Percentiles rank a stretch among this genome's conserved stretches.
phyloP scores from a whole-genome alignment of 1,140 invertebrate species.

The Drosophila melanica region DNA sequence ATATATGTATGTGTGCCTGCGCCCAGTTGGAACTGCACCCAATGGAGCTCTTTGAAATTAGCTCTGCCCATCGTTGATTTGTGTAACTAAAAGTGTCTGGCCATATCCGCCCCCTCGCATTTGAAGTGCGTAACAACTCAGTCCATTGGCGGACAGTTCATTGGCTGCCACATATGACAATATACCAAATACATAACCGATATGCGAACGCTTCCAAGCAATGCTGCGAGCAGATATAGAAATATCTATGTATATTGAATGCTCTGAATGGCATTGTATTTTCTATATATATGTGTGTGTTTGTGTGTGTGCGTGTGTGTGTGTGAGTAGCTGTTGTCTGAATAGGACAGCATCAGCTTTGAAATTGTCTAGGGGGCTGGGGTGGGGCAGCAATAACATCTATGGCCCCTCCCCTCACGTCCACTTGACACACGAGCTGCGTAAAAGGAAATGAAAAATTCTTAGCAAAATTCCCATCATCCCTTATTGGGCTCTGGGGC shows the following conservation, averaged over 20 bases:
- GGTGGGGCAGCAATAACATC: conserved; percentile 54
- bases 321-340: conserved; percentile 14
- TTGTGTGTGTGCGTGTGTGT: not conserved
- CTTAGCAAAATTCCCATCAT: conserved; percentile 81
- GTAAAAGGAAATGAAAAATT: conserved; percentile 82
- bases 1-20: too few relatives aligned
- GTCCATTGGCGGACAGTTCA: conserved; percentile 65
- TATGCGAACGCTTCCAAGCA: conserved; percentile 23
- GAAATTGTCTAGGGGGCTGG: conserved; percentile 44
- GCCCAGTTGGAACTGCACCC: too few relatives aligned
- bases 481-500: conserved; percentile 78
- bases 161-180: conserved; percentile 59
- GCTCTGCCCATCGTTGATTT: conserved; percentile 8
- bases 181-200: conserved; percentile 40
- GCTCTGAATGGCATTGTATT: conserved; percentile 7
- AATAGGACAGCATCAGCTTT: conserved; percentile 52
- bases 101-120: conserved; percentile 56
- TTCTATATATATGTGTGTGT: not conserved
- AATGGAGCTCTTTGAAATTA: not conserved
- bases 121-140: conserved; percentile 17
- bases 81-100: conserved; percentile 37
- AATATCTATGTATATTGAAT: conserved; percentile 10
- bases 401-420: conserved; percentile 43
- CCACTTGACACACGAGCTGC: conserved; percentile 42
- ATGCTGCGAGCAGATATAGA: not conserved